A percentile compares a stretch with the other conserved stretches of the same genome.
Evolutionary conservation across 2,888 invertebrate genomes (phyloP).

Genomic region (Drosophila koepferae): DNA sequence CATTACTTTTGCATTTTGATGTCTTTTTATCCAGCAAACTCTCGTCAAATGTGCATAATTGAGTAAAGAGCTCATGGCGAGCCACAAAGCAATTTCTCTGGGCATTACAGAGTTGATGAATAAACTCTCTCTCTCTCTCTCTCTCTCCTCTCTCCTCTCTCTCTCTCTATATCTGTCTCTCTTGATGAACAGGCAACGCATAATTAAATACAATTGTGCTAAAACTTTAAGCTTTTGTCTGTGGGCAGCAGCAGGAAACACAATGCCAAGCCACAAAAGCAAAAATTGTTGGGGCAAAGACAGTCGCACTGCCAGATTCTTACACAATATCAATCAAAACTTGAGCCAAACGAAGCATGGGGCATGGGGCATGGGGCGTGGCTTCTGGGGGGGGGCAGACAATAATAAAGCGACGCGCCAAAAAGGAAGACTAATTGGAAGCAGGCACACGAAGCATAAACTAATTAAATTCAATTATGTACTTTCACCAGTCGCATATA

Average conservation of each 20-base stretch:
- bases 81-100: constrained; percentile 36
- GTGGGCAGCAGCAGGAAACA: constrained; percentile 25
- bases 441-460: constrained; percentile 60
- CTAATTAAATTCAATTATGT: constrained; percentile 76
- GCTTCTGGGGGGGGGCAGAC: not conserved
- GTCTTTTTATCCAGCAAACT: constrained; percentile 31
- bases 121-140: not conserved
- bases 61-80: constrained; percentile 40
- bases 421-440: constrained; percentile 71
- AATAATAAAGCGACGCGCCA: constrained; percentile 34
- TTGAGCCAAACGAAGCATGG: constrained; percentile 28
- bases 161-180: not conserved
- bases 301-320: constrained; percentile 28
- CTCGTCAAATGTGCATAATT: constrained; percentile 57
- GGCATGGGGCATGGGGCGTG: not conserved
- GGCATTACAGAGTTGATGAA: constrained; percentile 12
- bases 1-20: constrained; percentile 26
- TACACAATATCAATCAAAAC: constrained; percentile 75
- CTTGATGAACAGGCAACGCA: constrained; percentile 46
- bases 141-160: not conserved
- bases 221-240: constrained; percentile 75
- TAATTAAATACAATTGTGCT: constrained; percentile 77
- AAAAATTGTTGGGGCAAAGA: constrained; percentile 17
- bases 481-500: constrained; percentile 64
- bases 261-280: constrained; percentile 22